phyloP scores from a whole-genome alignment of 2,113 vertebrate species.

The Oreochromis spilurus region DNA sequence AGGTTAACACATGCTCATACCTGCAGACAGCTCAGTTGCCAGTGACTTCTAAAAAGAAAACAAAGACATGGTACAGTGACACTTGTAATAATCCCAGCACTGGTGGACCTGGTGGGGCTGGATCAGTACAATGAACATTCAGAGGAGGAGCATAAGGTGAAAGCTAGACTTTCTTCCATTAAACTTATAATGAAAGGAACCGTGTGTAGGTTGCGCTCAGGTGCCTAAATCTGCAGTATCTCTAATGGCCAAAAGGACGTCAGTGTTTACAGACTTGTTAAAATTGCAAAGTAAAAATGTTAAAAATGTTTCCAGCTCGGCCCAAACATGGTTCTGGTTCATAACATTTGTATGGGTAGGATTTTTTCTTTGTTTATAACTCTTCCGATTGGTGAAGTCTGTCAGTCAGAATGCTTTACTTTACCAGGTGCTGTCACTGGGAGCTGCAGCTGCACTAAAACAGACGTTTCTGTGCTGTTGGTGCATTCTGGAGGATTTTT shows the following conservation, averaged over 20 bases:
- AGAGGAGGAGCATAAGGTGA: not conserved
- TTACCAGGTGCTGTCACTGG: not conserved
- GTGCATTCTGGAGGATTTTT: not conserved
- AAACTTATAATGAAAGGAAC: not conserved
- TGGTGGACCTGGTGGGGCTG: not conserved
- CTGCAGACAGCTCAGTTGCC: not conserved
- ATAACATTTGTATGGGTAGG: not conserved
- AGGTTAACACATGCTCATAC: fast-evolving
- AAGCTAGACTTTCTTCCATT: not conserved
- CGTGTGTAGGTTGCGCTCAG: not conserved
- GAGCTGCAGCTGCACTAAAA: not conserved
- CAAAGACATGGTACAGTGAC: not conserved
- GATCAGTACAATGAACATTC: not conserved
- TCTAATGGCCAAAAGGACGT: not conserved
- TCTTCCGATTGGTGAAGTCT: not conserved
- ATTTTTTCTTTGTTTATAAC: not conserved
- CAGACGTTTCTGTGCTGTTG: not conserved
- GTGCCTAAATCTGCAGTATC: not conserved
- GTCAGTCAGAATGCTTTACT: not conserved
- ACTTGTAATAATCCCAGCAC: not conserved
- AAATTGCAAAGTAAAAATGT: not conserved
- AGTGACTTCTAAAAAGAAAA: not conserved
- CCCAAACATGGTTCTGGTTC: not conserved
- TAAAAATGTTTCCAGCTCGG: not conserved
- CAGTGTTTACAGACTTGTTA: not conserved